Evolutionary conservation across 2,113 vertebrate genomes (phyloP).

Genomic region (Salvator merianae): DNA sequence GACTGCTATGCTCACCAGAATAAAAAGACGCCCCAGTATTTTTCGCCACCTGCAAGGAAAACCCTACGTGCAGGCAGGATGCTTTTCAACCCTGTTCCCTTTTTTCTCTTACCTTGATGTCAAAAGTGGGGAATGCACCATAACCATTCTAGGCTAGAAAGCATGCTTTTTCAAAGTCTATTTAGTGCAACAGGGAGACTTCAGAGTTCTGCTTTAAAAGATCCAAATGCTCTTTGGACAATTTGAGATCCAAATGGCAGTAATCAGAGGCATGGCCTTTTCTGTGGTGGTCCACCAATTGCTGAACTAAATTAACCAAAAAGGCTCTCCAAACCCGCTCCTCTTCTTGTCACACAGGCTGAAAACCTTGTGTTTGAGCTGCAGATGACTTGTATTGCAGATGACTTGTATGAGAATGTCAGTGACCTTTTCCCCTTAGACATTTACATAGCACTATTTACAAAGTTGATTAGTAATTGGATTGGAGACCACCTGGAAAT

Average conservation of each 20-base stretch:
- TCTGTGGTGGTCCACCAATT: not conserved
- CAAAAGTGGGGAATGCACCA: not conserved
- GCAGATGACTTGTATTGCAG: too few species aligned
- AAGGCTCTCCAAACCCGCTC: not conserved
- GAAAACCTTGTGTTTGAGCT: not conserved
- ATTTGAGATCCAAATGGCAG: not conserved
- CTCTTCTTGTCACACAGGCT: not conserved
- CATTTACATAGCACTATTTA: too few species aligned
- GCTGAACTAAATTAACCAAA: not conserved
- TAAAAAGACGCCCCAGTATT: not conserved
- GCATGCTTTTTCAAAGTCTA: too few species aligned
- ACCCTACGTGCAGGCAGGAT: not conserved
- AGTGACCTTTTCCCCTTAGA: too few species aligned
- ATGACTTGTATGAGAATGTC: too few species aligned
- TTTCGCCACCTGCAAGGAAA: not conserved
- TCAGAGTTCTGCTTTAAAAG: too few species aligned
- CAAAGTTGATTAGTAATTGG: too few species aligned
- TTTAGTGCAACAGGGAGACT: too few species aligned
- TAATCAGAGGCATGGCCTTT: not conserved
- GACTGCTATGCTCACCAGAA: too few species aligned
- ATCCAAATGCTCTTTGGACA: too few species aligned
- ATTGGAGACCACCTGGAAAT: too few species aligned
- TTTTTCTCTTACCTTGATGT: not conserved
- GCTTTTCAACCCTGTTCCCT: not conserved
- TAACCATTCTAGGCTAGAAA: too few species aligned